phyloP scores from a whole-genome alignment of 1,140 invertebrate species.

The Drosophila paulistorum region DNA sequence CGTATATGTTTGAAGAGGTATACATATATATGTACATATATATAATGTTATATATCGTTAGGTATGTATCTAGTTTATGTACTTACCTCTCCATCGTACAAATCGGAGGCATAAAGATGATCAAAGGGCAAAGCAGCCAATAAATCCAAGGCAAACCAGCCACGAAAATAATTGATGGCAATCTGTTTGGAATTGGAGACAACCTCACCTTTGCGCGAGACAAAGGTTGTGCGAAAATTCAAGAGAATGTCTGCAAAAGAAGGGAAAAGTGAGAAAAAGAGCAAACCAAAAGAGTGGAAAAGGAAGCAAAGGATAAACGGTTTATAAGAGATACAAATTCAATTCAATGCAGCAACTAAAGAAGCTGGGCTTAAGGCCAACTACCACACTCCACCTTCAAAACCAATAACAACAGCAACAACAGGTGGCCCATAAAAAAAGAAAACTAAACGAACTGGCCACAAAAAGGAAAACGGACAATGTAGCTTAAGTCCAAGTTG shows the following conservation, averaged over 20 bases:
- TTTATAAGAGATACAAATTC: conserved; percentile 63
- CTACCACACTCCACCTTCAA: not conserved
- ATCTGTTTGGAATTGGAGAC: conserved; percentile 95
- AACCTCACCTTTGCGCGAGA: conserved; percentile 99
- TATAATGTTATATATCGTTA: not conserved
- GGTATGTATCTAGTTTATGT: not conserved
- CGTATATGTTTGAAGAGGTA: not conserved
- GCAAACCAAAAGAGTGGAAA: conserved; percentile 42
- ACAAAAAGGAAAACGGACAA: conserved; percentile 24
- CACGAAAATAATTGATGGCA: conserved; percentile 95
- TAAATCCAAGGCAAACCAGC: conserved; percentile 98
- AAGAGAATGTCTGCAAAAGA: conserved; percentile 95
- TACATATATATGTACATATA: not conserved
- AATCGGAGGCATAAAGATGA: conserved; percentile 93
- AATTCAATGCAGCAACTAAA: conserved; percentile 43
- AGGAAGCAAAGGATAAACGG: conserved; percentile 38
- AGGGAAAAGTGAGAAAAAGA: conserved; percentile 66
- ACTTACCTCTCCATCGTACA: conserved; percentile 93
- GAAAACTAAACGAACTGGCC: not conserved
- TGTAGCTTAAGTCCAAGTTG: conserved; percentile 21
- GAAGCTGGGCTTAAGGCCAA: conserved; percentile 25
- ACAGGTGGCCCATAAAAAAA: conserved; percentile 61
- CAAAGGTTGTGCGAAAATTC: conserved; percentile 99
- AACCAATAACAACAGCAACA: conserved; percentile 16
- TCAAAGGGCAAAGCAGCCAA: conserved; percentile 98